Evolutionary conservation across 2,113 vertebrate genomes (phyloP).

Genomic region (Ochotona princeps): DNA sequence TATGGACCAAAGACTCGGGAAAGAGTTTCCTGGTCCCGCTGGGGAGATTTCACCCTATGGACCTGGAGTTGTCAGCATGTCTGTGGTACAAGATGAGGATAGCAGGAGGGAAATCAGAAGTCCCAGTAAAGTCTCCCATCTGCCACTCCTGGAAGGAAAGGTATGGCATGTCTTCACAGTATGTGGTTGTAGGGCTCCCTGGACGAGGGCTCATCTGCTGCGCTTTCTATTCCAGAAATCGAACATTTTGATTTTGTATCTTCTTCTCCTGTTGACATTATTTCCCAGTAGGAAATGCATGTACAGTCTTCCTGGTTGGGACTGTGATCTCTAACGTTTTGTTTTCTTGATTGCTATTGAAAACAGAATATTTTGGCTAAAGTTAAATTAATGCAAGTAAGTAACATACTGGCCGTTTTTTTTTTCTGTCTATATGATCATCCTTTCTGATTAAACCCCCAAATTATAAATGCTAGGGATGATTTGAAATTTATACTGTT

Average conservation of each 20-base stretch:
- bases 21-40: conserved; percentile 79
- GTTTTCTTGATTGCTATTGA: conserved; percentile 21
- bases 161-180: conserved; percentile 78
- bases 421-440: conserved; percentile 4
- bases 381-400: conserved; percentile 57
- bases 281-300: neutral
- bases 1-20: conserved; percentile 86
- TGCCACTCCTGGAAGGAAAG: conserved; percentile 87
- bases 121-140: conserved; percentile 78
- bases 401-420: conserved; percentile 21
- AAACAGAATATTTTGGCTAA: conserved; percentile 30
- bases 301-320: neutral
- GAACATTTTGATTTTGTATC: neutral
- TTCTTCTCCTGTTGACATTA: neutral
- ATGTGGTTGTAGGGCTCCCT: neutral
- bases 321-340: neutral
- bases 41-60: conserved; percentile 78
- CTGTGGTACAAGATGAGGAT: conserved; percentile 78
- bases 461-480: neutral
- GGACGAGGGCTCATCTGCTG: neutral
- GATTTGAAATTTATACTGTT: conserved; percentile 56
- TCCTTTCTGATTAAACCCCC: conserved; percentile 1
- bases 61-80: conserved; percentile 69
- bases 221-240: conserved; percentile 16
- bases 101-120: conserved; percentile 81